Conservation (phyloP, 30 jellyfish, hydroid and myxozoan genomes). For the Euphysa ruthae region DNA sequence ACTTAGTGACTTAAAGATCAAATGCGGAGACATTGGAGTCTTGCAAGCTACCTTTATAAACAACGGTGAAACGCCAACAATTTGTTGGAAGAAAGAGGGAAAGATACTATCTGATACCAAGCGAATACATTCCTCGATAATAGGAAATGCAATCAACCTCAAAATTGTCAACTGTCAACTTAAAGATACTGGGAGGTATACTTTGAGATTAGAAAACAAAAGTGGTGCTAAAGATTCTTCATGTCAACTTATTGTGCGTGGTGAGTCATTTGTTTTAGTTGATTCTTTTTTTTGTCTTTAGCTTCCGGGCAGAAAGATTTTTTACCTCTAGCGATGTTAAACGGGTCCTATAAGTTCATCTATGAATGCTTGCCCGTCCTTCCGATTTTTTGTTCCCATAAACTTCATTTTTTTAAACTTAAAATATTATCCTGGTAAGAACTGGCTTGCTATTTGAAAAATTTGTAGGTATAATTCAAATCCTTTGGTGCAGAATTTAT, state of each 20-base stretch:
- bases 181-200: slow-evolving; percentile 70
- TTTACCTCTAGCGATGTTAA: no score
- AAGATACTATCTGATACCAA: slow-evolving; percentile 31
- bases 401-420: no score
- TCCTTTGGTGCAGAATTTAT: no score
- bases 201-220: slow-evolving; percentile 79
- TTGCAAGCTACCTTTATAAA: slow-evolving; percentile 14
- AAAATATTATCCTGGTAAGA: no score
- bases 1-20: slow-evolving; percentile 8
- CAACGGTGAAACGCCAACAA: not conserved
- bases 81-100: slow-evolving; percentile 83
- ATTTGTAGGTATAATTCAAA: no score
- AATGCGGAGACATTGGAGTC: slow-evolving; percentile 21
- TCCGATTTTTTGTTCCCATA: no score
- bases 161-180: slow-evolving; percentile 32
- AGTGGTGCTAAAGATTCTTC: slow-evolving; percentile 85
- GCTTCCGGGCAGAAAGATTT: no score
- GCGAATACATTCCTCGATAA: slow-evolving; percentile 25
- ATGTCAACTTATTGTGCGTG: slow-evolving; percentile 63
- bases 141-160: slow-evolving; percentile 42
- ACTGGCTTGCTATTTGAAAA: no score
- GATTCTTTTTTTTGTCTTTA: no score
- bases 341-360: no score
- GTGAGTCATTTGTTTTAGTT: no score
- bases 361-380: no score